Percentiles rank a stretch among this genome's conserved stretches.
These are phyloP conservation scores for Stigmatopora argus DNA, from an alignment of 2,113 vertebrate genomes.

Conservation along the genomic window DNA sequence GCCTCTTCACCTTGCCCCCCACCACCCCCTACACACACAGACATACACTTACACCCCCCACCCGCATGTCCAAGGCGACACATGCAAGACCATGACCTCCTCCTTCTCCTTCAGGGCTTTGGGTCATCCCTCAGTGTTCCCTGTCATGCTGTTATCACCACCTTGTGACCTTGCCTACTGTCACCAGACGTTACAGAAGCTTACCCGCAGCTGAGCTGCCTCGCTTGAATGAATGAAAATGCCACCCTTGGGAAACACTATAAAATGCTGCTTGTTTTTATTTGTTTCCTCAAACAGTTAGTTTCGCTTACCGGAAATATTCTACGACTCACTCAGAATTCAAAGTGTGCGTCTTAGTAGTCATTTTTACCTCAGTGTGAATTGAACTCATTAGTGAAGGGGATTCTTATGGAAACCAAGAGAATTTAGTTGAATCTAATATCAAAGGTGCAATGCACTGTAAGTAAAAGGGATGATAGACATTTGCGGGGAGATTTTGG, in stretches of 20 bases:
- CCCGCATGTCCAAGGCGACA: not conserved
- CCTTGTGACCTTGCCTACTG: constrained; percentile 43
- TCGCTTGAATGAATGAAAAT: constrained; percentile 10
- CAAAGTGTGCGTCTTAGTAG: not conserved
- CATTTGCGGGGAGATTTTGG: not conserved
- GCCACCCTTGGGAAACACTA: constrained; percentile 18
- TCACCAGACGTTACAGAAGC: constrained; percentile 32
- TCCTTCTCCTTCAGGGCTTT: constrained; percentile 20
- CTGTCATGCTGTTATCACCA: constrained; percentile 32
- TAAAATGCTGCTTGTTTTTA: not conserved
- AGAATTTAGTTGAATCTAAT: not conserved
- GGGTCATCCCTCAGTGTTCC: constrained; percentile 21
- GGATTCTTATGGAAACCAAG: not conserved
- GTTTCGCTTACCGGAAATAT: not conserved
- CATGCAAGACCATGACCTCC: constrained; percentile 11
- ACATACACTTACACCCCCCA: not conserved
- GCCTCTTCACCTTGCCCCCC: constrained; percentile 12
- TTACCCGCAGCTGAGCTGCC: constrained; percentile 35
- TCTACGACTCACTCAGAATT: not conserved
- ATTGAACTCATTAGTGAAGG: not conserved
- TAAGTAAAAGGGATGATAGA: not conserved
- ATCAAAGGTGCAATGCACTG: not conserved
- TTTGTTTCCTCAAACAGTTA: not conserved
- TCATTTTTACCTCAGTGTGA: not conserved
- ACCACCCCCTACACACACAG: constrained; percentile 10